A percentile compares a stretch with the other conserved stretches of the same genome.
Conservation (phyloP, 1,140 invertebrate species). For the Harlomillsia oculata region DNA sequence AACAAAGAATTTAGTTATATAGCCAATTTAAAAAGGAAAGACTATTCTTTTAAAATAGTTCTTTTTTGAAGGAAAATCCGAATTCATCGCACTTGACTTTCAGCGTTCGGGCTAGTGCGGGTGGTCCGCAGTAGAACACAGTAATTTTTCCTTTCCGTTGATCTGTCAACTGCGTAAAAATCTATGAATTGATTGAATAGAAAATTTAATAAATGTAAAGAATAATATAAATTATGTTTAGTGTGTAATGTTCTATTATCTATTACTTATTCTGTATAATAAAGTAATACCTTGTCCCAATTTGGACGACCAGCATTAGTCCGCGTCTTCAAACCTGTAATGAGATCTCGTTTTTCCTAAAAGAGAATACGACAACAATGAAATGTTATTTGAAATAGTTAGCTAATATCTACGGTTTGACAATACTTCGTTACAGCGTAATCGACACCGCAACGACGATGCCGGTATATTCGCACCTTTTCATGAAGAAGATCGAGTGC, state of each 20-base stretch:
- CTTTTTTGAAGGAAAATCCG: slow-evolving; percentile 82
- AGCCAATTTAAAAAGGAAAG: too few relatives aligned
- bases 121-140: slow-evolving; percentile 90
- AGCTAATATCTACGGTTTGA: neutral
- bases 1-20: too few relatives aligned
- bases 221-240: neutral
- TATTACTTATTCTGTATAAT: slow-evolving; percentile 32
- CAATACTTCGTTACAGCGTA: neutral
- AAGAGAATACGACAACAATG: neutral
- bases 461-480: slow-evolving; percentile 50
- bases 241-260: neutral
- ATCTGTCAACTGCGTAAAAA: slow-evolving; percentile 72
- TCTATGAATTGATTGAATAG: too few relatives aligned
- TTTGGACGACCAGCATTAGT: slow-evolving; percentile 88
- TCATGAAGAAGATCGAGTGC: slow-evolving; percentile 83
- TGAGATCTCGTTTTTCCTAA: slow-evolving; percentile 80
- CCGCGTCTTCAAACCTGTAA: slow-evolving; percentile 83
- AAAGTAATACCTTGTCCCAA: slow-evolving; percentile 63
- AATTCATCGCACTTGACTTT: slow-evolving; percentile 78
- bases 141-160: slow-evolving; percentile 86
- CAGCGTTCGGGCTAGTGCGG: slow-evolving; percentile 67
- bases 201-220: too few relatives aligned
- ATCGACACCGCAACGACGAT: neutral
- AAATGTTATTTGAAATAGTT: neutral
- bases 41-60: slow-evolving; percentile 63